These are phyloP conservation scores for Xenopus laevis DNA, from an alignment of 2,113 vertebrate species.

Conservation along the genomic window DNA sequence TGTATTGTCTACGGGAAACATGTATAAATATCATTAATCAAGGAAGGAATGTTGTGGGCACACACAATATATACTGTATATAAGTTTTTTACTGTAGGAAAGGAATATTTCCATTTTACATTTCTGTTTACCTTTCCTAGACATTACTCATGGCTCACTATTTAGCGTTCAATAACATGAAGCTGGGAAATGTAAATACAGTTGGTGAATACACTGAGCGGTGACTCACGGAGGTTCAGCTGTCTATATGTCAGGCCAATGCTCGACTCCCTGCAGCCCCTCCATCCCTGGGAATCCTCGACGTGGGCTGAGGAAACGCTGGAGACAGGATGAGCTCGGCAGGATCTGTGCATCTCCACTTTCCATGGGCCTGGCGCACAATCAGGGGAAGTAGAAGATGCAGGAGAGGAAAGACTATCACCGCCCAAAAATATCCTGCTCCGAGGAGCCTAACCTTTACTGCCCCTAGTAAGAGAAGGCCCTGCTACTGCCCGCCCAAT, in stretches of 20 bases:
- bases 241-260: too few relatives aligned
- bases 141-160: neutral
- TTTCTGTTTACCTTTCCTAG: neutral
- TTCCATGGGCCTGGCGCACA: slow-evolving; percentile 1
- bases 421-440: neutral
- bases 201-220: too few relatives aligned
- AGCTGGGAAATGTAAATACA: neutral
- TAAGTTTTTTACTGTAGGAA: too few relatives aligned
- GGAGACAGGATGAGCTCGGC: slow-evolving; percentile 16
- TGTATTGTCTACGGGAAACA: too few relatives aligned
- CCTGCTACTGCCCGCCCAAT: too few relatives aligned
- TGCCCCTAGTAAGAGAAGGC: too few relatives aligned
- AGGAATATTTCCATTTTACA: too few relatives aligned
- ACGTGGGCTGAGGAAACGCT: slow-evolving; percentile 13
- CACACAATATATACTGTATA: too few relatives aligned
- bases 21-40: too few relatives aligned
- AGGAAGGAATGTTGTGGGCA: too few relatives aligned
- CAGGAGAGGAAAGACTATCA: neutral
- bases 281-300: slow-evolving; percentile 14
- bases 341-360: slow-evolving; percentile 2
- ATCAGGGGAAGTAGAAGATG: slow-evolving; percentile 24
- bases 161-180: neutral
- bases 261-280: neutral
- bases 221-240: too few relatives aligned
- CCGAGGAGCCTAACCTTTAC: neutral